These are phyloP conservation scores for Neolamprologus ventralis DNA, from an alignment of 2,113 vertebrate species.

Conservation along the genomic window DNA sequence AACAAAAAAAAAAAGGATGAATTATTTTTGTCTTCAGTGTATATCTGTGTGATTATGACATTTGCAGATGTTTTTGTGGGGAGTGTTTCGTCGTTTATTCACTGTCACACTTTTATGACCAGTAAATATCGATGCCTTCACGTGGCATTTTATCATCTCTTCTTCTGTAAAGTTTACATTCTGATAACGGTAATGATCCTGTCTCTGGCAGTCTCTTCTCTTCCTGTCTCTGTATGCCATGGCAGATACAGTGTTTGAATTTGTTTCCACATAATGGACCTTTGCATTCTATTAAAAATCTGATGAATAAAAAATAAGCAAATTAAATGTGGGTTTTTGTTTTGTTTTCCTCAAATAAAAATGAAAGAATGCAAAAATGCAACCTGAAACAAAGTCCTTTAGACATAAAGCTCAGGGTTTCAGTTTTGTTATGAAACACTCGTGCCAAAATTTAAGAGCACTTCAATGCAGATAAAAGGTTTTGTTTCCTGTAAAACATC, in stretches of 20 bases:
- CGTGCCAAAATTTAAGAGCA: neutral
- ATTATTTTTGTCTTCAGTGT: conserved; percentile 65
- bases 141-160: conserved; percentile 52
- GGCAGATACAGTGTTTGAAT: conserved; percentile 68
- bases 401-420: neutral
- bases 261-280: conserved; percentile 65
- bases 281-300: conserved; percentile 74
- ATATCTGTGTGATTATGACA: conserved; percentile 59
- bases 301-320: conserved; percentile 70
- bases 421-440: neutral
- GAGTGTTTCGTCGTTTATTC: conserved; percentile 61
- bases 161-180: conserved; percentile 70
- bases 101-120: conserved; percentile 61
- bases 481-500: neutral
- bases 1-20: conserved; percentile 9
- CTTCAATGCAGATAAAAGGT: neutral
- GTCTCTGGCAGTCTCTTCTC: conserved; percentile 53
- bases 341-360: neutral
- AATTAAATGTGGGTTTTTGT: neutral
- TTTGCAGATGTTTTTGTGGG: conserved; percentile 66
- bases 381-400: neutral
- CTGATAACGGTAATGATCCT: conserved; percentile 52
- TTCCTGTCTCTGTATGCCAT: conserved; percentile 51
- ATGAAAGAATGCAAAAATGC: neutral
- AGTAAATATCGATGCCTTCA: conserved; percentile 51